These are phyloP conservation scores for Lepus americanus DNA, from an alignment of 2,113 vertebrate species.

Conservation along the genomic window DNA sequence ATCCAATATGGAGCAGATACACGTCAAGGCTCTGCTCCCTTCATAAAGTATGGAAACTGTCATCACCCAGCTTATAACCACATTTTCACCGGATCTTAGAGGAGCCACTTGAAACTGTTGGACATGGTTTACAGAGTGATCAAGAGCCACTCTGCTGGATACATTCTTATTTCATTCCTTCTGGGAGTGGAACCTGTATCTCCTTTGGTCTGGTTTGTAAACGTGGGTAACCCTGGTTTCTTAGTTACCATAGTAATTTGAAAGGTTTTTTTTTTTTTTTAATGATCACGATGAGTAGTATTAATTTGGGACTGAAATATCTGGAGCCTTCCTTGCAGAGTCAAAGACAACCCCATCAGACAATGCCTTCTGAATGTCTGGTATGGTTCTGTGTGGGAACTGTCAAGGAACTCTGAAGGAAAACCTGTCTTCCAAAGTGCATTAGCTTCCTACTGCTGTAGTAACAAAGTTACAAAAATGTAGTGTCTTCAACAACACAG, in stretches of 20 bases:
- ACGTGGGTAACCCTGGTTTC: not conserved
- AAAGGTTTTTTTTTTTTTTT: not conserved
- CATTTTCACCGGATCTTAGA: not conserved
- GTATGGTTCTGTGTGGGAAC: not conserved
- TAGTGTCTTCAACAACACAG: not conserved
- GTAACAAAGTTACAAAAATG: not conserved
- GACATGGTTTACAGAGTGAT: not conserved
- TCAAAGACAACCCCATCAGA: not conserved
- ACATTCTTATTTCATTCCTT: not conserved
- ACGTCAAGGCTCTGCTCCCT: fast-evolving
- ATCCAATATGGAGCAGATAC: fast-evolving
- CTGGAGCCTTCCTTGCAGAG: not conserved
- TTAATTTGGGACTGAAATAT: not conserved
- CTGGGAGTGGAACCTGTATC: not conserved
- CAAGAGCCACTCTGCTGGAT: not conserved
- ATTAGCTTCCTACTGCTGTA: not conserved
- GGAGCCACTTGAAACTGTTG: not conserved
- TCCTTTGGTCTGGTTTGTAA: not conserved
- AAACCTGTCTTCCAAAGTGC: not conserved
- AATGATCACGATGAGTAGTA: not conserved
- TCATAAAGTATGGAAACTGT: not conserved
- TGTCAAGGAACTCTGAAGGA: not conserved
- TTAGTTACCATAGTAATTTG: not conserved
- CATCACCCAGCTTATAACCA: not conserved
- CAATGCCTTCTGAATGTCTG: not conserved